These are phyloP conservation scores for Serrognathus titanus DNA, from an alignment of 2,888 invertebrate genomes.

Conservation along the genomic window DNA sequence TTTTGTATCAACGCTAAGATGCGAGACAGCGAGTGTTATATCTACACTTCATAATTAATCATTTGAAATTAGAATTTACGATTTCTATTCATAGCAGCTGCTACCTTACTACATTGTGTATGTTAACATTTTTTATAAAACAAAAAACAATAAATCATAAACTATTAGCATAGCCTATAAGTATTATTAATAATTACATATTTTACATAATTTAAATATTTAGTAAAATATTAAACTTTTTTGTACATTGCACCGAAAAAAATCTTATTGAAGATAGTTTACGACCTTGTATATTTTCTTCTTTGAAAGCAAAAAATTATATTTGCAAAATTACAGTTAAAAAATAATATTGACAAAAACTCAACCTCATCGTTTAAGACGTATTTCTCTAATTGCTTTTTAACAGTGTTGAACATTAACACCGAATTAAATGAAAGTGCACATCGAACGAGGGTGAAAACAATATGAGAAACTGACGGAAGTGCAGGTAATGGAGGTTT, in stretches of 20 bases:
- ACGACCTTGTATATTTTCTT: too few relatives aligned
- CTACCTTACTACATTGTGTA: constrained; percentile 19
- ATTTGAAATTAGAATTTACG: constrained; percentile 41
- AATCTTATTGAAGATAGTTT: too few relatives aligned
- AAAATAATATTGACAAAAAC: too few relatives aligned
- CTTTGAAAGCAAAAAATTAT: too few relatives aligned
- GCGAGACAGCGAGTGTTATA: constrained; percentile 26
- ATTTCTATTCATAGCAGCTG: constrained; percentile 36
- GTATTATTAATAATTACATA: too few relatives aligned
- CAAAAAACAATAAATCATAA: too few relatives aligned
- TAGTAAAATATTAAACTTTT: too few relatives aligned
- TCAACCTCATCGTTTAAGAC: constrained; percentile 9
- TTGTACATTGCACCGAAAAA: too few relatives aligned
- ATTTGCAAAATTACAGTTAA: too few relatives aligned
- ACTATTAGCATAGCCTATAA: too few relatives aligned
- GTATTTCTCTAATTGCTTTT: constrained; percentile 6
- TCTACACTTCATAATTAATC: constrained; percentile 37
- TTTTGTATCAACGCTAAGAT: constrained; percentile 10
- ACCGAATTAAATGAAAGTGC: constrained; percentile 31
- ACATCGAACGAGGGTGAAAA: constrained; percentile 35
- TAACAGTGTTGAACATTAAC: constrained; percentile 23
- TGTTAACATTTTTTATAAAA: too few relatives aligned
- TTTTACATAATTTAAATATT: too few relatives aligned
- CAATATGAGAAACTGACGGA: constrained; percentile 39
- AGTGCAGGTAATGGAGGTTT: constrained; percentile 38